A percentile compares a stretch with the other conserved stretches of the same genome.
Conservation (phyloP, 2,888 invertebrate genomes). For the Esperia sulphurella region DNA sequence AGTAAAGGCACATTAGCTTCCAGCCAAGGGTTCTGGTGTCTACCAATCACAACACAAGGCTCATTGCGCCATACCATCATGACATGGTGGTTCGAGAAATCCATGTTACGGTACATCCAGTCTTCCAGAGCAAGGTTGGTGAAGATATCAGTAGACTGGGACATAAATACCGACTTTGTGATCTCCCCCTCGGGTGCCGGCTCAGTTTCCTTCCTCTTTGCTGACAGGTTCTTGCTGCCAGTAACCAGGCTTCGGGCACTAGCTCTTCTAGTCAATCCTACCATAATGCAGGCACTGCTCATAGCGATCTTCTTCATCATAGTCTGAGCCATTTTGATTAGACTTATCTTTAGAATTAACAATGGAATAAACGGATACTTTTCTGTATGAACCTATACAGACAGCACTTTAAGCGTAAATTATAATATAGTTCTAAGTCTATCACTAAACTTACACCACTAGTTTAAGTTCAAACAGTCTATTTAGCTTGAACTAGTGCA, state of each 20-base stretch:
- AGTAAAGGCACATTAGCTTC: constrained; percentile 90
- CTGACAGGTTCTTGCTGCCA: constrained; percentile 36
- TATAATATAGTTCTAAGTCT: constrained; percentile 37
- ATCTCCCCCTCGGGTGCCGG: constrained; percentile 73
- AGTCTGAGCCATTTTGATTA: constrained; percentile 65
- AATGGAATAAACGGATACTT: constrained; percentile 55
- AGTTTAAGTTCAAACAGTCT: constrained; percentile 41
- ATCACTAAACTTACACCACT: constrained; percentile 28
- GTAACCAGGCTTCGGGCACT: constrained; percentile 53
- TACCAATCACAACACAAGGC: constrained; percentile 96
- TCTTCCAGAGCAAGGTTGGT: constrained; percentile 97
- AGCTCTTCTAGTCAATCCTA: constrained; percentile 59
- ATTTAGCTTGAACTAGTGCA: constrained; percentile 42
- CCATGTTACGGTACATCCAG: constrained; percentile 94
- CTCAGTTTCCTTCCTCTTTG: constrained; percentile 45
- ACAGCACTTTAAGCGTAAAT: constrained; percentile 52
- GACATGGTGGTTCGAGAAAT: constrained; percentile 90
- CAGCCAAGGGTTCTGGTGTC: constrained; percentile 97
- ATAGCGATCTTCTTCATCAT: constrained; percentile 65
- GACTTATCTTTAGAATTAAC: constrained; percentile 12
- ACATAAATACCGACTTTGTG: constrained; percentile 93
- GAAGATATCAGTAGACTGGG: constrained; percentile 93
- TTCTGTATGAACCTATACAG: constrained; percentile 66
- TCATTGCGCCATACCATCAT: constrained; percentile 95
- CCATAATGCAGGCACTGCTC: constrained; percentile 55